A percentile compares a stretch with the other conserved stretches of the same genome.
Conservation (phyloP, 1,140 invertebrate species). For the Drosophila arizonae region DNA sequence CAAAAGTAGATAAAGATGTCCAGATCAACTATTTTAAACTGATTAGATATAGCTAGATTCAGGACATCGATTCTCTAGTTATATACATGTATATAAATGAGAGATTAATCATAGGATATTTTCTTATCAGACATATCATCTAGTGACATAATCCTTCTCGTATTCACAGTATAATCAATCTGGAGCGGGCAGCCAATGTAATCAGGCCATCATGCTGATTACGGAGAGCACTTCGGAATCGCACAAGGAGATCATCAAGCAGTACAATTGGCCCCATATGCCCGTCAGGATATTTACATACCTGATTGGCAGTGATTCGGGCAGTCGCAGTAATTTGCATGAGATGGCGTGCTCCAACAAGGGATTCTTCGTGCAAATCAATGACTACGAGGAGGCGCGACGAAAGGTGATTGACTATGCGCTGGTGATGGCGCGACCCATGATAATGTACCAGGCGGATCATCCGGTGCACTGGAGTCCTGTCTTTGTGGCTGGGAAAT, state of each 20-base stretch:
- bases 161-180: conserved; percentile 89
- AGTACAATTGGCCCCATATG: conserved; percentile 95
- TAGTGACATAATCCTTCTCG: too few species aligned
- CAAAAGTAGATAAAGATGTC: neutral
- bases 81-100: too few species aligned
- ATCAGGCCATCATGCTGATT: conserved; percentile 98
- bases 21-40: too few species aligned
- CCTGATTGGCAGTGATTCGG: conserved; percentile 95
- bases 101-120: too few species aligned
- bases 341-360: conserved; percentile 98
- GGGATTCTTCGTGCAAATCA: conserved; percentile 95
- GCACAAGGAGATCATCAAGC: conserved; percentile 85
- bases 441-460: conserved; percentile 94
- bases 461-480: conserved; percentile 96
- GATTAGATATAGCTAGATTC: neutral
- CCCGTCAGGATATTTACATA: conserved; percentile 98
- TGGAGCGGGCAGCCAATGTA: conserved; percentile 94
- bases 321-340: conserved; percentile 91
- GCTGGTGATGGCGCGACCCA: conserved; percentile 94
- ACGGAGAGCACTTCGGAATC: conserved; percentile 94
- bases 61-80: too few species aligned
- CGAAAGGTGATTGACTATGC: conserved; percentile 95
- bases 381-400: conserved; percentile 91
- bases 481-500: conserved; percentile 93
- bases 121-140: neutral